Evolutionary conservation across 2,113 vertebrate genomes (phyloP).

Genomic region (Tonatia bakeri): DNA sequence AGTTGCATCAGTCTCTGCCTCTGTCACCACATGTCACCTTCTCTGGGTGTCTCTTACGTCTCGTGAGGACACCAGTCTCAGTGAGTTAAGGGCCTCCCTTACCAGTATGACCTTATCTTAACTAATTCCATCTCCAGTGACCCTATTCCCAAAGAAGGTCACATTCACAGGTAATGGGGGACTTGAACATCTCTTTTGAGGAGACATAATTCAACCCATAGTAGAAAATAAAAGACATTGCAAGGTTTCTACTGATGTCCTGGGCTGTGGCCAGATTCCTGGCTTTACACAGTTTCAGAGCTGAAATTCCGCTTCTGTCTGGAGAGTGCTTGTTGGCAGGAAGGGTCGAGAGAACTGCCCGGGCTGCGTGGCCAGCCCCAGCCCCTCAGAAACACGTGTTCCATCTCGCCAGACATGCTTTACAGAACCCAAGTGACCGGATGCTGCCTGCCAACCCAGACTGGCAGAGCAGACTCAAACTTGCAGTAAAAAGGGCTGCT

Average conservation of each 20-base stretch:
- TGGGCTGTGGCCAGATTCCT: neutral
- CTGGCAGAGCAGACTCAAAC: neutral
- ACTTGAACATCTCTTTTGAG: neutral
- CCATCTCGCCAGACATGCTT: neutral
- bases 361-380: neutral
- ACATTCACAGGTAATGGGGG: neutral
- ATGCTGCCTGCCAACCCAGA: neutral
- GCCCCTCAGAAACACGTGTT: neutral
- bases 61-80: neutral
- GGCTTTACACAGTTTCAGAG: neutral
- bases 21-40: neutral
- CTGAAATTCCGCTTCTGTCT: neutral
- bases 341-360: neutral
- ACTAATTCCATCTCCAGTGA: neutral
- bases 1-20: neutral
- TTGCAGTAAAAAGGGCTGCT: neutral
- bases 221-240: neutral
- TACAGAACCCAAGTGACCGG: neutral
- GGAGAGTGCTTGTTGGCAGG: constrained; percentile 5
- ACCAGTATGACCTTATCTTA: neutral
- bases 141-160: neutral
- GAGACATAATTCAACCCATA: neutral
- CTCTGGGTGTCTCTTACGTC: neutral
- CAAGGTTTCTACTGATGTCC: neutral
- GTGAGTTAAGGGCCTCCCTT: neutral